Evolutionary conservation across 2,113 vertebrate species (phyloP).

Genomic region (Camelus dromedarius): DNA sequence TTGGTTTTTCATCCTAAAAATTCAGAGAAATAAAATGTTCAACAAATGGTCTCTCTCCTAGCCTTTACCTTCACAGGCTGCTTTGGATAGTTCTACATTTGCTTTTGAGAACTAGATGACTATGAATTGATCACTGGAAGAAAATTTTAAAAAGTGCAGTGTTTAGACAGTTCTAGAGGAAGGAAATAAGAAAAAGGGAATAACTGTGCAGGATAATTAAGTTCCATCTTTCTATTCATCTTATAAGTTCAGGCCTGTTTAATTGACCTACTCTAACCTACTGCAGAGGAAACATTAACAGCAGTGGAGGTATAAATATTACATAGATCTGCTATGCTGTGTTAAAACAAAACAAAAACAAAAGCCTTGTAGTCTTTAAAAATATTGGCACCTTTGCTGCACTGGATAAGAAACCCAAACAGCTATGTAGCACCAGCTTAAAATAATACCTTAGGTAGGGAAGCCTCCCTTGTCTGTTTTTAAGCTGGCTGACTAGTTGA

Average conservation of each 20-base stretch:
- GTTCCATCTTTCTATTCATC: constrained; percentile 23
- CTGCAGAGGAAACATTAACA: constrained; percentile 12
- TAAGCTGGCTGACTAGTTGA: background rate
- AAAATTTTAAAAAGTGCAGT: background rate
- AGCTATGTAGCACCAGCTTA: background rate
- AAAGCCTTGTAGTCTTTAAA: background rate
- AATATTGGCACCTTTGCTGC: background rate
- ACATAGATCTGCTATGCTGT: background rate
- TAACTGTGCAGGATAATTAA: background rate
- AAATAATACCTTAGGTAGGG: background rate
- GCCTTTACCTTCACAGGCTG: background rate
- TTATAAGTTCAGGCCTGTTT: constrained; percentile 22
- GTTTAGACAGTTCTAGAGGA: background rate
- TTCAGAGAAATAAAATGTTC: background rate
- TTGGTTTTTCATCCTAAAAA: constrained; percentile 37
- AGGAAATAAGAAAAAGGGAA: background rate
- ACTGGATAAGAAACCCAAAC: background rate
- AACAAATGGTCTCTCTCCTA: background rate
- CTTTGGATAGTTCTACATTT: constrained; percentile 14
- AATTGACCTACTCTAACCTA: background rate
- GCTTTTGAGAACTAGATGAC: constrained; percentile 34
- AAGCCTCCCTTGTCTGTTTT: background rate
- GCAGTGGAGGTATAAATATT: background rate
- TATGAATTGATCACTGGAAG: background rate
- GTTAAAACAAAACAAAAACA: background rate